Base-by-base conservation (phyloP, 2,888 invertebrate species). In the Heliconius ismenius region DNA sequence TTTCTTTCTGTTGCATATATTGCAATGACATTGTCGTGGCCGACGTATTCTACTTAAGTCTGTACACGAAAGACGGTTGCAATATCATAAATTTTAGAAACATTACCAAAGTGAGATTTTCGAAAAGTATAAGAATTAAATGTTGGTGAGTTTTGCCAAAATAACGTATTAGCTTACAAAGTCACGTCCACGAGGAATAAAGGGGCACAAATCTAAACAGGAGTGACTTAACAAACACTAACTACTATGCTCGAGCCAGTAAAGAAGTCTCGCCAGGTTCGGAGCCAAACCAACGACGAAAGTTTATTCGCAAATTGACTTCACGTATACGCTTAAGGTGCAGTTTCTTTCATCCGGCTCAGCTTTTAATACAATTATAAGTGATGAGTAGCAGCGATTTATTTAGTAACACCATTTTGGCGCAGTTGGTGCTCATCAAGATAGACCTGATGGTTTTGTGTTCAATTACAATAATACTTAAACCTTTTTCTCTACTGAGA, bases 271-370 rank as follows among this genome's bases (percentile, higher is more conserved):
- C 79, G 79, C 79, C 79, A 81, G 83, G 80, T 83, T 80, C 81
- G 81, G 82, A 81, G 83, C 84, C 89, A 87, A 86, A 87, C 89
- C 89, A 90, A 92, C 91, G 88, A 87, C 85, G 84, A 86, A 92
- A 93, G 86, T 93, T 93, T 92, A 90, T 91, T 93, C 91, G 89
- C 92, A 93, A 94, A 94, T 94, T 93, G 93, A 93, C 93, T 93
- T 85, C 92, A 90, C 92, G 93, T 92, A 92, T 92, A 91, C 92
- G 93, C 92, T 91, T 90, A 89, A 92, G 90, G 88, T 92, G 93
- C 93, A 93, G 87, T 92, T 94, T 92, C 92, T 92, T 93, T 93
- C 89, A 91, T 90, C 89, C 79, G 85, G 88, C 89, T 90, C 86
- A 87, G 88, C 86, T 86, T 86, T 78, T 76, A 74, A 75, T 73